Evolutionary conservation across 2,888 invertebrate species (phyloP).

Genomic region (Cloeon dipterum): DNA sequence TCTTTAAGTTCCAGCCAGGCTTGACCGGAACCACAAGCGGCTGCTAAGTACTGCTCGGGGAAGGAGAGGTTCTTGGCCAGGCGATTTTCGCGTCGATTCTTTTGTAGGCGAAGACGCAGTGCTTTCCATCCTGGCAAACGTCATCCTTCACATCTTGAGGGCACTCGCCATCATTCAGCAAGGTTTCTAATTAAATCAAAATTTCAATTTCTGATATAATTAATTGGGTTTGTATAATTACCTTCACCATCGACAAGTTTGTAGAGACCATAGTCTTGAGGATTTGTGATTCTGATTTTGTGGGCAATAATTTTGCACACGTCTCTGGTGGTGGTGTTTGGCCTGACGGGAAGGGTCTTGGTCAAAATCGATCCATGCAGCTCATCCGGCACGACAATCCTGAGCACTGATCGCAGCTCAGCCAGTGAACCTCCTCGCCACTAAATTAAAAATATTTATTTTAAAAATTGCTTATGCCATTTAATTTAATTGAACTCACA

Average conservation of each 20-base stretch:
- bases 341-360: conserved; percentile 77
- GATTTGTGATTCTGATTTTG: conserved; percentile 85
- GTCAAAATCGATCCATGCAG: conserved; percentile 76
- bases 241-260: conserved; percentile 77
- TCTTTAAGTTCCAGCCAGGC: too few relatives aligned
- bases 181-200: conserved; percentile 45
- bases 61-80: conserved; percentile 47
- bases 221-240: conserved; percentile 18
- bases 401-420: conserved; percentile 49
- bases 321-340: conserved; percentile 80
- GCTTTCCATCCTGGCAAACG: conserved; percentile 31
- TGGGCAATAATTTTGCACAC: conserved; percentile 88
- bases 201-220: neutral
- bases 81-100: conserved; percentile 91
- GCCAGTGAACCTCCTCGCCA: conserved; percentile 15
- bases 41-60: conserved; percentile 4
- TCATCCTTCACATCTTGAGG: conserved; percentile 66
- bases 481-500: conserved; percentile 12
- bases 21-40: too few relatives aligned
- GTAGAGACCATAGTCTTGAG: conserved; percentile 86
- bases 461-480: neutral
- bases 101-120: conserved; percentile 85
- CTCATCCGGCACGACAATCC: conserved; percentile 86
- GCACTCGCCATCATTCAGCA: conserved; percentile 68
- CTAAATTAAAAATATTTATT: neutral